Conservation (phyloP, 53 echinoderm and acorn worm species). For the Stichopus horrens region DNA sequence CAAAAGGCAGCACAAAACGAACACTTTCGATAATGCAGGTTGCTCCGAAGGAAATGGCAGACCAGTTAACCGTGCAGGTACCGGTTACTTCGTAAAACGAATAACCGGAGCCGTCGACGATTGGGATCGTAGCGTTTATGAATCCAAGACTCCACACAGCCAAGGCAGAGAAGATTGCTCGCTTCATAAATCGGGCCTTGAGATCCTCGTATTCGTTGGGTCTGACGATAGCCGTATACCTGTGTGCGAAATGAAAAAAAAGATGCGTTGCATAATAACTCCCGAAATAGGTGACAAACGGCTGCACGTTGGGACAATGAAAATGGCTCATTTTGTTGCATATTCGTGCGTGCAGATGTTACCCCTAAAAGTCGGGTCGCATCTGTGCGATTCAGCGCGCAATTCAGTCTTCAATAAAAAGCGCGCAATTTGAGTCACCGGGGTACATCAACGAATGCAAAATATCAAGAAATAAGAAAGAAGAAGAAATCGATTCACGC, state of each 20-base stretch:
- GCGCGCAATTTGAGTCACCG: no score
- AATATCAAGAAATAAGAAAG: no score
- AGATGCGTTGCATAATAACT: not conserved
- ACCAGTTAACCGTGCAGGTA: conserved; percentile 51
- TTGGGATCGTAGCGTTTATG: conserved; percentile 40
- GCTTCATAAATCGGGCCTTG: conserved; percentile 37
- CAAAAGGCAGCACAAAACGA: conserved; percentile 48
- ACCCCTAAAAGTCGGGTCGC: no score
- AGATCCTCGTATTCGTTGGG: conserved; percentile 42
- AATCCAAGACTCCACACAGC: conserved; percentile 28
- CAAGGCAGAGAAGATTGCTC: conserved; percentile 34
- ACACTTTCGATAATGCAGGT: conserved; percentile 1
- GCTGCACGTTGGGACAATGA: no score
- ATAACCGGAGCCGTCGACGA: conserved; percentile 43
- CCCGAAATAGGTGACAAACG: no score
- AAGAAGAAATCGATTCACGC: no score
- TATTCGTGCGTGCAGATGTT: no score
- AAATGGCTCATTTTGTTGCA: no score
- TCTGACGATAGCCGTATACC: conserved; percentile 60
- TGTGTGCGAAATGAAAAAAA: conserved; percentile 5
- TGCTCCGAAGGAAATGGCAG: not conserved
- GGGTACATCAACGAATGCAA: no score
- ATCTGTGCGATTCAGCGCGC: no score
- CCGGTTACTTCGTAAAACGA: conserved; percentile 48
- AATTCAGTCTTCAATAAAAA: no score